A percentile compares a stretch with the other conserved stretches of the same genome.
Conservation (phyloP, 1,140 invertebrate genomes). For the Solenopsis invicta region DNA sequence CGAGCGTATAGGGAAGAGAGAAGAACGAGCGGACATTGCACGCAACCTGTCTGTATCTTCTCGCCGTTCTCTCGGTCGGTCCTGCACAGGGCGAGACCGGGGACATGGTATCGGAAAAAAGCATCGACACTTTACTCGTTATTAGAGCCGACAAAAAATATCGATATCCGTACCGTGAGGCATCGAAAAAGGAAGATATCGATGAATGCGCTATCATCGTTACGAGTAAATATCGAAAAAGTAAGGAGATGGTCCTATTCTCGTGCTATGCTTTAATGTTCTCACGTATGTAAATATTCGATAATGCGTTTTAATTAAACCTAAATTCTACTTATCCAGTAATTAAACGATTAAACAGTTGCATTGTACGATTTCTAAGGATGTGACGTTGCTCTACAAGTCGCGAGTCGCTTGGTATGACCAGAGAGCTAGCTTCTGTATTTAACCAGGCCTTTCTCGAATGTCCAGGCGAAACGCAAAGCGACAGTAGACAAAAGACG, state of each 20-base stretch:
- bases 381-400: neutral
- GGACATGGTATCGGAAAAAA: conserved; percentile 51
- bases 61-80: conserved; percentile 34
- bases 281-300: neutral
- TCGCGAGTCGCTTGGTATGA: neutral
- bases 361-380: neutral
- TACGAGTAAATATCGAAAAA: conserved; percentile 16
- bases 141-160: conserved; percentile 58
- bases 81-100: conserved; percentile 36
- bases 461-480: neutral
- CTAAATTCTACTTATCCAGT: neutral
- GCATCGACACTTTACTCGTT: conserved; percentile 63
- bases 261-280: conserved; percentile 2
- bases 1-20: conserved; percentile 56
- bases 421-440: neutral
- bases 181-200: conserved; percentile 43
- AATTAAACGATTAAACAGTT: conserved; percentile 6
- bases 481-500: conserved; percentile 25
- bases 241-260: neutral
- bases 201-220: conserved; percentile 12
- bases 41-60: conserved; percentile 64
- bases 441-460: neutral
- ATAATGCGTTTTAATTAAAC: neutral
- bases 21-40: conserved; percentile 44
- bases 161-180: conserved; percentile 39